Percentiles rank a stretch among this genome's conserved stretches.
Evolutionary conservation across 2,888 invertebrate genomes (phyloP).

Genomic region (Thyatira batis): DNA sequence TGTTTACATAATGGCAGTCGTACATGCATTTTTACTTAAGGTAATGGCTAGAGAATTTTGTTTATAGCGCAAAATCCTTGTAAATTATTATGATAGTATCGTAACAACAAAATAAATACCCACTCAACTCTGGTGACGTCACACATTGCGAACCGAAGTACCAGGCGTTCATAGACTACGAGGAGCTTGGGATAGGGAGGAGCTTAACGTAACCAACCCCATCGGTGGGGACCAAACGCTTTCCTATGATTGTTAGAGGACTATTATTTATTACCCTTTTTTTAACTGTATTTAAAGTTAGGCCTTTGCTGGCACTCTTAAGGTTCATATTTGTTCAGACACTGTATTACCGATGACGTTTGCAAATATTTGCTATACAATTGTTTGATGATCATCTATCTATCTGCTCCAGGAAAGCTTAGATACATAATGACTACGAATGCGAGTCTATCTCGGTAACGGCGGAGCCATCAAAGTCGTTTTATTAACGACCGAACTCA

Average conservation of each 20-base stretch:
- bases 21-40: conserved; percentile 39
- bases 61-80: conserved; percentile 1
- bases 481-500: conserved; percentile 33
- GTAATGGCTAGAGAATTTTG: conserved; percentile 12
- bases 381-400: too few relatives aligned
- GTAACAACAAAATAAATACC: background rate
- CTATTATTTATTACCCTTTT: background rate
- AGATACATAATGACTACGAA: background rate
- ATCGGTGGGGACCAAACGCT: conserved; percentile 1
- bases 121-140: conserved; percentile 38
- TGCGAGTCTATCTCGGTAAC: conserved; percentile 13
- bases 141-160: conserved; percentile 39
- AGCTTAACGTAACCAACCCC: conserved; percentile 21
- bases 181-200: conserved; percentile 36
- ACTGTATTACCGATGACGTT: too few relatives aligned
- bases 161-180: conserved; percentile 46
- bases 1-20: conserved; percentile 30
- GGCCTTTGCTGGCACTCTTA: too few relatives aligned
- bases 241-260: background rate
- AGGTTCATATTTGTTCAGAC: too few relatives aligned
- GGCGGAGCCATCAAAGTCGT: conserved; percentile 29
- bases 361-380: too few relatives aligned
- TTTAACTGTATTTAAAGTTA: too few relatives aligned
- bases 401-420: background rate
- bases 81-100: background rate